These are phyloP conservation scores for Campoletis sonorensis DNA, from an alignment of 1,140 invertebrate genomes.

Conservation along the genomic window DNA sequence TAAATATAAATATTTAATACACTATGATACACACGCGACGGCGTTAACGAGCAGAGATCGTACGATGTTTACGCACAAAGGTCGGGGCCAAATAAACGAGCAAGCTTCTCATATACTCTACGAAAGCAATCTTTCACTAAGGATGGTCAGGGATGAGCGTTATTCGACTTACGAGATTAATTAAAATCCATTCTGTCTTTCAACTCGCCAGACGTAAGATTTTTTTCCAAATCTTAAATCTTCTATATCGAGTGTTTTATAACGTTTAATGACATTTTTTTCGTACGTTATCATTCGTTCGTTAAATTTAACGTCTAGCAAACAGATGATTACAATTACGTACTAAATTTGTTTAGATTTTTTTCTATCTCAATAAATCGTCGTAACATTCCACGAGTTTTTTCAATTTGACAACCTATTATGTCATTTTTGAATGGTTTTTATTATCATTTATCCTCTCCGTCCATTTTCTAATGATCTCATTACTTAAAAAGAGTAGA, in stretches of 20 bases:
- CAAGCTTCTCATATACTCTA: background rate
- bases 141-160: background rate
- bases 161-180: background rate
- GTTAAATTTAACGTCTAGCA: too few relatives aligned
- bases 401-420: too few relatives aligned
- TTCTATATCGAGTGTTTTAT: too few relatives aligned
- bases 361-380: too few relatives aligned
- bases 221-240: too few relatives aligned
- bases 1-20: background rate
- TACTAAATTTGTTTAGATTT: too few relatives aligned
- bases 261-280: too few relatives aligned
- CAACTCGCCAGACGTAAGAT: background rate
- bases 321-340: too few relatives aligned
- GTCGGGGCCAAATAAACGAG: slow-evolving; percentile 31
- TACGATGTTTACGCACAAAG: slow-evolving; percentile 28
- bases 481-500: background rate
- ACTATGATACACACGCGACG: slow-evolving; percentile 14
- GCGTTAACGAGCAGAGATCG: slow-evolving; percentile 17
- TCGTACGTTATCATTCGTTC: too few relatives aligned
- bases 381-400: too few relatives aligned
- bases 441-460: background rate
- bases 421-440: background rate
- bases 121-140: background rate
- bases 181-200: background rate
- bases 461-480: background rate